Conservation (phyloP, 2,797 vertebrate genomes). For the Semotilus atromaculatus region DNA sequence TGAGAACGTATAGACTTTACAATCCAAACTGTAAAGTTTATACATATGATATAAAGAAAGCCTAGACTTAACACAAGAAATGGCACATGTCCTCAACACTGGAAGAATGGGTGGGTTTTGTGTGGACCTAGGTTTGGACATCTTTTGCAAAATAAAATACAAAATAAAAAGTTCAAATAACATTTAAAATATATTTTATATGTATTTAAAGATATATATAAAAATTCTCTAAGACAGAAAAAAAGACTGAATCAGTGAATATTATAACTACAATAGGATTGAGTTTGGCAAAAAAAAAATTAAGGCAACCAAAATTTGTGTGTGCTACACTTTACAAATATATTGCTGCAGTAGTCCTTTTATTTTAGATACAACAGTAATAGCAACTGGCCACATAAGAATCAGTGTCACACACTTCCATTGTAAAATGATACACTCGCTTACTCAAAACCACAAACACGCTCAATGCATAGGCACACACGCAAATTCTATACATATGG, state of each 20-base stretch:
- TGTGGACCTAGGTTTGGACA: slow-evolving; percentile 67
- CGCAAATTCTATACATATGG: slow-evolving; percentile 13
- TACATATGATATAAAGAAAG: slow-evolving; percentile 72
- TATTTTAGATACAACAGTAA: slow-evolving; percentile 72
- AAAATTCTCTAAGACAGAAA: slow-evolving; percentile 70
- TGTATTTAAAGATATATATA: slow-evolving; percentile 85
- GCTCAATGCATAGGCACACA: slow-evolving; percentile 6
- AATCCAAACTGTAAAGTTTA: slow-evolving; percentile 67
- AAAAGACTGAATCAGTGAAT: slow-evolving; percentile 55
- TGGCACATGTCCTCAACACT: slow-evolving; percentile 59
- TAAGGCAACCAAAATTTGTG: slow-evolving; percentile 79
- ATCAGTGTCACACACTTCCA: slow-evolving; percentile 65
- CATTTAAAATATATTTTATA: slow-evolving; percentile 86
- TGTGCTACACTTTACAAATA: slow-evolving; percentile 67
- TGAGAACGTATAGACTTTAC: slow-evolving; percentile 55
- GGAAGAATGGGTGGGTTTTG: slow-evolving; percentile 72
- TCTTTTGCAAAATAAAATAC: slow-evolving; percentile 70
- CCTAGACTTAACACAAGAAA: slow-evolving; percentile 70
- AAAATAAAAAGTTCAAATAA: slow-evolving; percentile 80
- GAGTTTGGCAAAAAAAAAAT: slow-evolving; percentile 62
- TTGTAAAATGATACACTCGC: slow-evolving; percentile 52
- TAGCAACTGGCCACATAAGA: slow-evolving; percentile 74
- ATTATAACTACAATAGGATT: slow-evolving; percentile 65
- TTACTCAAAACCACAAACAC: slow-evolving; percentile 35
- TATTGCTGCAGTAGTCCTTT: slow-evolving; percentile 77